Evolutionary conservation across 2,888 invertebrate genomes (phyloP), one percentile per base, ranked within the genome.

Genomic region (Scaptomyza polygonia): DNA sequence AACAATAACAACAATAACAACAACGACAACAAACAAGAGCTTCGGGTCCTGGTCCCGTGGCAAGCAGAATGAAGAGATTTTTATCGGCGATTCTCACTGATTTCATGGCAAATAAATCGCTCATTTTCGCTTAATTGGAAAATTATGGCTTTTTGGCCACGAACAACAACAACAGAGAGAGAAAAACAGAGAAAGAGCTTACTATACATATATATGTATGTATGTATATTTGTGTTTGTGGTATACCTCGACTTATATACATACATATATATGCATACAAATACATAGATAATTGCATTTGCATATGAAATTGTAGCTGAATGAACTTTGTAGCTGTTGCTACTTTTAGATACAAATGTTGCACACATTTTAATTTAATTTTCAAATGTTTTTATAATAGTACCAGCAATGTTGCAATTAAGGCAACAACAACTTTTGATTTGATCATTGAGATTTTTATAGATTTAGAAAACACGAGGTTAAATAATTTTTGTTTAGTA

Each of bases 41-140:
- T 49, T 47, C 49, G 76, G 42, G 61, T 76, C 72, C 66, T 61
- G 62, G 47, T 54, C 25, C 76, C 47, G 69, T 59, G 51, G 80
- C 70, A 64, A 75, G 63, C 72, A 76, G 82, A 89, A 88, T 89
- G 89, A 89, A 91, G 89, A 91, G 91, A 91, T 91, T 91, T 91
- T 91, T 91, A 91, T 91, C 91, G 89, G 85, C 84, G 90, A 91
- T 91, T 91, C 90, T 91, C 91, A 90, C 91, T 91, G 91, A 91
- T 91, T 91, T 91, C 89, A 91, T 91, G 91, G 90, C 91, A 91
- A 91, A 91, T 91, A 91, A 91, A 91, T 91, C 91, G 91, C 90
- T 91, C 91, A 91, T 91, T 91, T 91, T 91, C 91, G 90, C 90
- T 90, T 91, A 91, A 91, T 91, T 91, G 91, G 91, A 91, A 91